These are phyloP conservation scores for Chaetura pelagica DNA, from an alignment of 2,113 vertebrate genomes.

Conservation along the genomic window DNA sequence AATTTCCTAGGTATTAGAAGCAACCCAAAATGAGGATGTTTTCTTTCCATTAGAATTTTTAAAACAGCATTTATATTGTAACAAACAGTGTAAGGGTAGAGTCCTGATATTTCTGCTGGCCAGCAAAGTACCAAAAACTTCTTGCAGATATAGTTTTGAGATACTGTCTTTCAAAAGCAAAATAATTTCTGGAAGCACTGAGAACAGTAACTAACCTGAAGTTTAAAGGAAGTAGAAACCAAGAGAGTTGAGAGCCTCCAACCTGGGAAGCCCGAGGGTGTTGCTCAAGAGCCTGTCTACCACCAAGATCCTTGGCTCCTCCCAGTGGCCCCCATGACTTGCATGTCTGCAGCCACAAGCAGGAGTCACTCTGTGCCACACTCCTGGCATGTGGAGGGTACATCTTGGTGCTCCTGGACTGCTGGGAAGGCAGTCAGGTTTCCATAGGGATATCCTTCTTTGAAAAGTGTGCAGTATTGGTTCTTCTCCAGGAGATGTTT, in stretches of 20 bases:
- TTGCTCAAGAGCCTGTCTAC: background rate
- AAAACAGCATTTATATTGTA: background rate
- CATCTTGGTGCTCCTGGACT: background rate
- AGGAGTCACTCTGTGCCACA: fast-evolving
- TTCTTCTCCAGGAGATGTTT: slow-evolving; percentile 15
- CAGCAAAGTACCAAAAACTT: background rate
- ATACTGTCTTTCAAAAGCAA: background rate
- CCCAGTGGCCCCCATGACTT: background rate
- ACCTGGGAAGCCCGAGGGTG: background rate
- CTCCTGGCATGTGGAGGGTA: fast-evolving
- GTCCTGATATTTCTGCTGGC: background rate
- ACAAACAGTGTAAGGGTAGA: background rate
- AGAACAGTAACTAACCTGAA: background rate
- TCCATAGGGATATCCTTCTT: slow-evolving; percentile 59
- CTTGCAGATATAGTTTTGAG: background rate
- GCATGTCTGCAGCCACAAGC: background rate
- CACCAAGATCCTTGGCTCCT: fast-evolving
- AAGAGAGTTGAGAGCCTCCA: background rate
- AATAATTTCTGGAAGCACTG: background rate
- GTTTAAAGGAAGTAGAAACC: background rate
- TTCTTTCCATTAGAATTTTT: background rate
- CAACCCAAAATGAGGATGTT: background rate
- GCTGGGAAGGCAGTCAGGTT: slow-evolving; percentile 32
- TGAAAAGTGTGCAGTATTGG: background rate
- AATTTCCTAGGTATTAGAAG: background rate